These are phyloP conservation scores for Silurus glanis DNA, from an alignment of 2,113 vertebrate species.

Conservation along the genomic window DNA sequence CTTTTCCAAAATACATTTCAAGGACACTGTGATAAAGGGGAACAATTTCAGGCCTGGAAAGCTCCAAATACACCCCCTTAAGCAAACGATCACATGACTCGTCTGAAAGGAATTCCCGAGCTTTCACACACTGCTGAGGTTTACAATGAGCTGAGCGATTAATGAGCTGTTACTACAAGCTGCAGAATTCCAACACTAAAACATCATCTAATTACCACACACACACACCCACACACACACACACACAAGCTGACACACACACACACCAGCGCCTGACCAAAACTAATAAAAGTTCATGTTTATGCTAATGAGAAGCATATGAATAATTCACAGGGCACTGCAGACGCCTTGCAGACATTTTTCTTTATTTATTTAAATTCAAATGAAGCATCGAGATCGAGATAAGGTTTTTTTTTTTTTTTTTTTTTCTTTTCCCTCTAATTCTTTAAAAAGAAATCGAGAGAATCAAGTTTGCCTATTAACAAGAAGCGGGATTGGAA, in stretches of 20 bases:
- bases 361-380: neutral
- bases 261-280: neutral
- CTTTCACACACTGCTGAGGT: constrained; percentile 59
- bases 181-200: constrained; percentile 57
- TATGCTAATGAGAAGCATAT: neutral
- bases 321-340: neutral
- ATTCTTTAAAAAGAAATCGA: no score
- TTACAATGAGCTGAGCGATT: constrained; percentile 70
- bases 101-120: constrained; percentile 71
- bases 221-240: neutral
- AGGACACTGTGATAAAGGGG: neutral
- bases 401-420: no score
- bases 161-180: constrained; percentile 70
- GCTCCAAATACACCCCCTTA: constrained; percentile 26
- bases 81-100: constrained; percentile 62
- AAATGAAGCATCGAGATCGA: neutral
- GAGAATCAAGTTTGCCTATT: no score
- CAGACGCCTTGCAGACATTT: neutral
- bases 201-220: constrained; percentile 23
- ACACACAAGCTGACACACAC: constrained; percentile 1
- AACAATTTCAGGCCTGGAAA: constrained; percentile 6
- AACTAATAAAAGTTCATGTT: neutral
- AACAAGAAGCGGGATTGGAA: neutral
- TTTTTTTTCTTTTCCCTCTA: no score
- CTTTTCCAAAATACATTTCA: neutral